Base-by-base conservation (phyloP, 2,888 invertebrate species). In the Drepanosiphum platanoidis region DNA sequence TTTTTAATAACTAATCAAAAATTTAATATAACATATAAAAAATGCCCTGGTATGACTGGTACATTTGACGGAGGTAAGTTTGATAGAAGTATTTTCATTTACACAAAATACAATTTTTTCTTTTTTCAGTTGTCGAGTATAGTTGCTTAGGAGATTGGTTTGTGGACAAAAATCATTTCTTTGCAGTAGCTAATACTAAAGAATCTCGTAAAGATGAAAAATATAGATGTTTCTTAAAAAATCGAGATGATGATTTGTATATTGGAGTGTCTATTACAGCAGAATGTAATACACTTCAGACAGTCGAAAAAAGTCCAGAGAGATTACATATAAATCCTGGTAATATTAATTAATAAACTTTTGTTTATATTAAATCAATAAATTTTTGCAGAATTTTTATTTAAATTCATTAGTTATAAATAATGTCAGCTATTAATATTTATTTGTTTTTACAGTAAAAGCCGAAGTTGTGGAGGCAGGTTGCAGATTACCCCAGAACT, bases 1-100 rank as follows among this genome's bases (percentile, higher is more conserved):
- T 98, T 97, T 90, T 92, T 97, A 87, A 97, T 98, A 87, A 96
- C 97, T 79, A 98, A 98, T 91, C 97, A 98, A 90, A 97, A 98
- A 90, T 98, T 98, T 89, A 96, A 96, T 88, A 97, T 98, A 87
- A 96, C 96, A 0, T 98, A 97, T 89, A 94, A 95, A 87, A 94
- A 94, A 88, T 98, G 98, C 89, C 92, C 93, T 84, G 96, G 96
- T 87, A 96, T 97, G 96, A 93, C 94, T 27, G 95, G 94, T 80
- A 96, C 96, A 18, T 96, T 96, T 90, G 95, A 95, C 90, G 97
- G 96, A 90, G 91, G 93, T 93, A 90, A 89, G 88, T 87, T 71
- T 42, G 0, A 22, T 39, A 64, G 30, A 34, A n/a, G 8, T 32
- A 36, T 64, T 61, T 39, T 15, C 7, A n/a, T 52, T 71, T 52